Evolutionary conservation across 2,113 vertebrate genomes (phyloP).

Genomic region (Diglossa brunneiventris): DNA sequence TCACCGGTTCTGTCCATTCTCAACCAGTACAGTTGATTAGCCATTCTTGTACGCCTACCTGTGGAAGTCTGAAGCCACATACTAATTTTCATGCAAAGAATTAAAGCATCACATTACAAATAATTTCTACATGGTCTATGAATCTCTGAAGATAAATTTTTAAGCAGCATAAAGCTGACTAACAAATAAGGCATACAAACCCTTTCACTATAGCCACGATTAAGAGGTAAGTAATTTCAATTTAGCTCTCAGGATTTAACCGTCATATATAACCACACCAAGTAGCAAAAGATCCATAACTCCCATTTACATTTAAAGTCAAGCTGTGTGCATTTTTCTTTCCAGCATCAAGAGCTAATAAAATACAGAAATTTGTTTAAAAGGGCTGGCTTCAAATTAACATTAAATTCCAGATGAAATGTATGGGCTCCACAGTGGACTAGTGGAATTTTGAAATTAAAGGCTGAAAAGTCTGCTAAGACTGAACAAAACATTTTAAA

Average conservation of each 20-base stretch:
- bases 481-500: conserved; percentile 81
- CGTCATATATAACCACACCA: conserved; percentile 69
- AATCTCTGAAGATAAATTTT: conserved; percentile 71
- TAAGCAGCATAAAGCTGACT: conserved; percentile 81
- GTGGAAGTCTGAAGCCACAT: conserved; percentile 75
- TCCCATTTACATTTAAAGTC: conserved; percentile 77
- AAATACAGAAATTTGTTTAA: conserved; percentile 73
- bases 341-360: conserved; percentile 72
- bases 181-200: conserved; percentile 78
- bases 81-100: conserved; percentile 74
- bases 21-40: conserved; percentile 71
- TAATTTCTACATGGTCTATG: conserved; percentile 76
- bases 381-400: conserved; percentile 78
- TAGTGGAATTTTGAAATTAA: conserved; percentile 81
- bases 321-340: conserved; percentile 74
- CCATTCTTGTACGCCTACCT: conserved; percentile 76
- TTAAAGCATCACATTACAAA: conserved; percentile 79
- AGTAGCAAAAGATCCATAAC: conserved; percentile 70
- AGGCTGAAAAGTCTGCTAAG: conserved; percentile 76
- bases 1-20: conserved; percentile 75
- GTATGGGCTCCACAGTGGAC: conserved; percentile 83
- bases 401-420: conserved; percentile 84
- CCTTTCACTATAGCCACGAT: conserved; percentile 72
- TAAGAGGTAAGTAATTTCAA: conserved; percentile 72
- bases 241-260: conserved; percentile 71